Conservation (phyloP, 2,113 vertebrate species). For the Megaleporinus macrocephalus region DNA sequence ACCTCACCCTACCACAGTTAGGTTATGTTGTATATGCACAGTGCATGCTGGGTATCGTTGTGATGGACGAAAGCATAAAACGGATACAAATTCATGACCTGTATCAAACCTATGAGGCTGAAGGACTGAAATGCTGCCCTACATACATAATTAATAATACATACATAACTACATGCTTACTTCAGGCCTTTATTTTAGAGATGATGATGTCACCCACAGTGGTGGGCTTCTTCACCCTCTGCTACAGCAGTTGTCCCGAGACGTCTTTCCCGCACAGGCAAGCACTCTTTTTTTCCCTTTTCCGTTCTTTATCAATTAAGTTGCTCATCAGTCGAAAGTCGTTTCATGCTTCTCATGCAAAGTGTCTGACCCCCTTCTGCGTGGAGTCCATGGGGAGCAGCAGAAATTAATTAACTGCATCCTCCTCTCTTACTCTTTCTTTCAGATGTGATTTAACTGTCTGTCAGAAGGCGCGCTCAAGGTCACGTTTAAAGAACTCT, state of each 20-base stretch:
- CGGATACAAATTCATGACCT: too few relatives aligned
- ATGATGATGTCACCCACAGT: too few relatives aligned
- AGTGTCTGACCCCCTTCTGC: background rate
- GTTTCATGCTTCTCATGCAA: background rate
- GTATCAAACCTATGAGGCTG: too few relatives aligned
- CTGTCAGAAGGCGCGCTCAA: background rate
- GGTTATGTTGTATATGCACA: too few relatives aligned
- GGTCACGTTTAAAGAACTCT: background rate
- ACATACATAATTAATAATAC: too few relatives aligned
- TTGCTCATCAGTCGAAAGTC: conserved; percentile 8
- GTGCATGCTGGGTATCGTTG: too few relatives aligned
- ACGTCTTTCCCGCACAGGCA: background rate
- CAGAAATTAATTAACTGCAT: background rate
- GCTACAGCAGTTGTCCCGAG: background rate
- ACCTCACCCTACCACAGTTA: too few relatives aligned
- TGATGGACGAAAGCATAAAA: too few relatives aligned
- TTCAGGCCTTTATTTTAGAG: too few relatives aligned
- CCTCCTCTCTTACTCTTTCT: background rate
- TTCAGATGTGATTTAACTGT: conserved; percentile 3
- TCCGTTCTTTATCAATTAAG: background rate
- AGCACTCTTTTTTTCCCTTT: background rate
- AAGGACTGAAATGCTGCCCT: too few relatives aligned
- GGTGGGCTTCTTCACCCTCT: too few relatives aligned
- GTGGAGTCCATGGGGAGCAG: background rate
- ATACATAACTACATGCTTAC: too few relatives aligned